Evolutionary conservation across 2,888 invertebrate genomes (phyloP).

Genomic region (Microctonus aethiopoides): DNA sequence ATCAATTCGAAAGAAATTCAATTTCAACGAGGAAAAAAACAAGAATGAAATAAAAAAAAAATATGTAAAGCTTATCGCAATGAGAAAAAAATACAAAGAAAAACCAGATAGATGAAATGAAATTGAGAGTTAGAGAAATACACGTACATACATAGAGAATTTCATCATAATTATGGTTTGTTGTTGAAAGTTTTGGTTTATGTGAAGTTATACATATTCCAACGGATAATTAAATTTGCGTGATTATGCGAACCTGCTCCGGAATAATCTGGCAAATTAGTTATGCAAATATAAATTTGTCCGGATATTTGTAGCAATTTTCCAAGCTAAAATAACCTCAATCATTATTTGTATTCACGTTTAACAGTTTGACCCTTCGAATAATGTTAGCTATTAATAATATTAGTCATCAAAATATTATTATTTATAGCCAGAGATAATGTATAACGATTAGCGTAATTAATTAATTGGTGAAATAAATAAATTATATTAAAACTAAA

Average conservation of each 20-base stretch:
- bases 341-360: not conserved
- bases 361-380: not conserved
- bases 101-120: not conserved
- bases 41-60: too few relatives aligned
- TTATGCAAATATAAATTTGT: not conserved
- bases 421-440: not conserved
- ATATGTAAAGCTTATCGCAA: too few relatives aligned
- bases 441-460: not conserved
- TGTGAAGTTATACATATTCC: constrained; percentile 15
- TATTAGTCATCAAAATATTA: not conserved
- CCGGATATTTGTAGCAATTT: not conserved
- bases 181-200: constrained; percentile 25
- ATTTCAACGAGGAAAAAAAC: too few relatives aligned
- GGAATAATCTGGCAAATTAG: not conserved
- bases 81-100: too few relatives aligned
- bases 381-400: not conserved
- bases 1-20: not conserved
- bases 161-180: constrained; percentile 9
- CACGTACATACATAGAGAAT: too few relatives aligned
- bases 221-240: not conserved
- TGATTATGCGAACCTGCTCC: not conserved
- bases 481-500: too few relatives aligned
- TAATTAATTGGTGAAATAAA: too few relatives aligned
- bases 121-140: too few relatives aligned
- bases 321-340: not conserved